These are phyloP conservation scores for Synchiropus splendidus DNA, from an alignment of 2,113 vertebrate genomes.

Conservation along the genomic window DNA sequence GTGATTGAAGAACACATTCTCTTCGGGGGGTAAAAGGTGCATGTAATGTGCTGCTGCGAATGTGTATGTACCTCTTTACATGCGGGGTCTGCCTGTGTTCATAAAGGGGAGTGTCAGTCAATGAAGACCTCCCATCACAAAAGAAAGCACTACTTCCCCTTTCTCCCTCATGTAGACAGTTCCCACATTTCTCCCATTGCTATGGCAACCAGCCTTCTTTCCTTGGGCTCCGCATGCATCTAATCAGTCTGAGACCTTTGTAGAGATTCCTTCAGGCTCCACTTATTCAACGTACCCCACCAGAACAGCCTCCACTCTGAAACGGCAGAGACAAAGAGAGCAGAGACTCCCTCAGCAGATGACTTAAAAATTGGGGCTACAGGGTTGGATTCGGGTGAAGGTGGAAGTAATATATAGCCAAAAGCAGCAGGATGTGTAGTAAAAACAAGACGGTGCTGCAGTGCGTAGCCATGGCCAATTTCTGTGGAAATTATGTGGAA, in stretches of 20 bases:
- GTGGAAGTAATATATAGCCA: slow-evolving; percentile 37
- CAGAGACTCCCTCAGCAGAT: slow-evolving; percentile 42
- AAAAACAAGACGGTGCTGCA: slow-evolving; percentile 42
- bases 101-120: slow-evolving; percentile 36
- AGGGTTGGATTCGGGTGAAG: slow-evolving; percentile 40
- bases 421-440: slow-evolving; percentile 27
- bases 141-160: slow-evolving; percentile 56
- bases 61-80: slow-evolving; percentile 19
- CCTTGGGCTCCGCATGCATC: slow-evolving; percentile 64
- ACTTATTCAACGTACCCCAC: slow-evolving; percentile 69
- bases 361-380: slow-evolving; percentile 50
- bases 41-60: slow-evolving; percentile 10
- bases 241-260: slow-evolving; percentile 74
- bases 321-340: slow-evolving; percentile 61
- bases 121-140: slow-evolving; percentile 50
- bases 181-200: slow-evolving; percentile 67
- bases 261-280: slow-evolving; percentile 70
- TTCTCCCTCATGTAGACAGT: slow-evolving; percentile 50
- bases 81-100: slow-evolving; percentile 23
- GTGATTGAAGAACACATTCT: slow-evolving; percentile 46
- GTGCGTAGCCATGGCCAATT: slow-evolving; percentile 50
- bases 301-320: slow-evolving; percentile 55
- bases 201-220: slow-evolving; percentile 69
- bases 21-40: slow-evolving; percentile 33
- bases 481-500: slow-evolving; percentile 59